Evolutionary conservation across 2,797 vertebrate genomes (phyloP), one percentile per base, ranked within the genome.

Genomic region (Chlorospingus flavigularis): DNA sequence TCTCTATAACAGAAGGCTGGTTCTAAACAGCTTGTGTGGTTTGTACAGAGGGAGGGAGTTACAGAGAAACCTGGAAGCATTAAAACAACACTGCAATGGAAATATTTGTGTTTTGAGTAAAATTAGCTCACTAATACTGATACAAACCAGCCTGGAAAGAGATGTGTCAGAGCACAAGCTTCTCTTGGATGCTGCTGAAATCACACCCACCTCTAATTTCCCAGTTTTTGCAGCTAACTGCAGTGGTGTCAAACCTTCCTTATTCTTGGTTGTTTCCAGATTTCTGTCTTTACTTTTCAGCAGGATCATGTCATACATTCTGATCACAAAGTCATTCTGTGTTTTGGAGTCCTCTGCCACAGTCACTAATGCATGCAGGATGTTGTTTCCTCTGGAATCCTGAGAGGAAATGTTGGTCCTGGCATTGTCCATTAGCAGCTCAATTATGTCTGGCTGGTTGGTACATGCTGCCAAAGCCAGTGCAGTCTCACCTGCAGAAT

Each of bases 301-400:
- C 67, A 98, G 90, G 55, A 98, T 98, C 97, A 94, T 97, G 58
- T 98, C 97, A 0, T 98, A 98, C 98, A 98, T 98, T 53, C 82
- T 92, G 89, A 98, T 97, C 4, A 98, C 98, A 15, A 98, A 98
- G 65, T 98, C 98, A 1, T 98, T 98, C 88, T 98, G 98, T 2
- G 97, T 98, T 97, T 96, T 97, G 9, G 91, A 98, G 86, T 98
- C 98, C 74, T 98, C 98, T 2, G 98, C 97, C 86, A 98, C 98
- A 0, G 98, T 98, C 40, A 98, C 98, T 67, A 98, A 80, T 0
- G 98, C 98, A 0, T 98, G 98, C 4, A 98, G 96, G 55, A 98
- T 98, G 3, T 98, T 98, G 92, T 98, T 98, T 73, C 98, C 98
- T 70, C 97, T 91, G 10, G 98, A 98, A 87, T 98, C 98, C 94